Conservation (phyloP, 2,797 vertebrate species). For the Onychomys arenicola region DNA sequence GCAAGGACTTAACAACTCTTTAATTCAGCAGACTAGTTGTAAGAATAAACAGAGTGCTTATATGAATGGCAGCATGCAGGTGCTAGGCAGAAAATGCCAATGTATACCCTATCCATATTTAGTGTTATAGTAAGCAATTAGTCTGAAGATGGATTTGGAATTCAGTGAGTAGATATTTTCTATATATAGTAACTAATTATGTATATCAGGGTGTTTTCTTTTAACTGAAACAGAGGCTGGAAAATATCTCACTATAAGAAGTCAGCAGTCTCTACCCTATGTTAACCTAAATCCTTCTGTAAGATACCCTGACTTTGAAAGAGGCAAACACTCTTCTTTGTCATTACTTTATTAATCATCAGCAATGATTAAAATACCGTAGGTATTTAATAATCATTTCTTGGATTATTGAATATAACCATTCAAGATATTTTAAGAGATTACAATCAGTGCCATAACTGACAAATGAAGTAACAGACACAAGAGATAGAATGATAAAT, state of each 20-base stretch:
- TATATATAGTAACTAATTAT: neutral
- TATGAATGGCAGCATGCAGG: neutral
- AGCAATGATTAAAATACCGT: neutral
- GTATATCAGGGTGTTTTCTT: neutral
- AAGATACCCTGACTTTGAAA: neutral
- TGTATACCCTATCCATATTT: neutral
- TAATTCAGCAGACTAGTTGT: neutral
- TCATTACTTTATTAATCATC: neutral
- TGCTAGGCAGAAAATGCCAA: neutral
- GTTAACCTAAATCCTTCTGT: neutral
- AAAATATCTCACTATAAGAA: neutral
- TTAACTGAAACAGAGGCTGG: neutral
- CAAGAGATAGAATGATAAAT: neutral
- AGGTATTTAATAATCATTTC: neutral
- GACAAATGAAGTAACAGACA: neutral
- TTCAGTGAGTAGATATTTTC: neutral
- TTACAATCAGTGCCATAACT: neutral
- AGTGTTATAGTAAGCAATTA: neutral
- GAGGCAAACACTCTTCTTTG: neutral
- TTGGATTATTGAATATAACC: neutral
- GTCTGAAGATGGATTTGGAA: neutral
- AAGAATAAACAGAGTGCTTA: slow-evolving; percentile 32
- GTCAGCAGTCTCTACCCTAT: neutral
- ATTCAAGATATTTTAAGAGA: neutral
- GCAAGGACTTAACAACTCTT: neutral